These are phyloP conservation scores for Phylloscopus trochilus DNA, from an alignment of 2,113 vertebrate species.

Conservation along the genomic window DNA sequence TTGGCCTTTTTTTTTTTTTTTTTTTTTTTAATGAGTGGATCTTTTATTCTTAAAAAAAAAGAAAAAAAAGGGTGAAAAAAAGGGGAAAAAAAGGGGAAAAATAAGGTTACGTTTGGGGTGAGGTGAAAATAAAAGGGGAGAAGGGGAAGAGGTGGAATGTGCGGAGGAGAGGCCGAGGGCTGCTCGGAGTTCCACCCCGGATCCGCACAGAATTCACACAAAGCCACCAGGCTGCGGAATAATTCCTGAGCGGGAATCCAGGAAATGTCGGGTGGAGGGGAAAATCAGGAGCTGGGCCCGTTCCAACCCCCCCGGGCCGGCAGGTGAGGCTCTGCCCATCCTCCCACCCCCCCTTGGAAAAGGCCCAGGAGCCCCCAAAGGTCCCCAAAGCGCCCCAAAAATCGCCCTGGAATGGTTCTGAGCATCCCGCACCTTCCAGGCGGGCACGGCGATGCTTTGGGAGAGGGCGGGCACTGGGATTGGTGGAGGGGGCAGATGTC, in stretches of 20 bases:
- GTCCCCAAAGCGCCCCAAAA: neutral
- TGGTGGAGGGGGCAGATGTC: neutral
- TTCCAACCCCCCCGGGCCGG: neutral
- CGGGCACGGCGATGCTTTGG: neutral
- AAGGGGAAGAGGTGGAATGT: neutral
- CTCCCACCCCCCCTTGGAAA: too few species aligned
- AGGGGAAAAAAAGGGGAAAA: too few species aligned
- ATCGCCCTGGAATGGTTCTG: neutral
- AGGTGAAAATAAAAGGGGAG: too few species aligned
- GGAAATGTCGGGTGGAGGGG: slow-evolving; percentile 17
- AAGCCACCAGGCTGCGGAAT: neutral
- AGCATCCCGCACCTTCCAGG: neutral
- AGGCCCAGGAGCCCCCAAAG: too few species aligned
- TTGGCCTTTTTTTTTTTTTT: too few species aligned
- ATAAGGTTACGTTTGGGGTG: too few species aligned
- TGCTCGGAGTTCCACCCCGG: neutral
- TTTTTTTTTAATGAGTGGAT: neutral
- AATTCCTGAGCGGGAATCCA: neutral
- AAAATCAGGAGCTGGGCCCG: slow-evolving; percentile 8
- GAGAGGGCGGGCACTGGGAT: neutral
- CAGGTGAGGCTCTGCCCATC: neutral
- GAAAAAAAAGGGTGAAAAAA: too few species aligned
- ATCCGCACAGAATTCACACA: neutral
- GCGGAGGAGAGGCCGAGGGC: neutral
- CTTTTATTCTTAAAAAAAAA: neutral